phyloP scores from a whole-genome alignment of 2,113 vertebrate species.

The Fregata magnificens region DNA sequence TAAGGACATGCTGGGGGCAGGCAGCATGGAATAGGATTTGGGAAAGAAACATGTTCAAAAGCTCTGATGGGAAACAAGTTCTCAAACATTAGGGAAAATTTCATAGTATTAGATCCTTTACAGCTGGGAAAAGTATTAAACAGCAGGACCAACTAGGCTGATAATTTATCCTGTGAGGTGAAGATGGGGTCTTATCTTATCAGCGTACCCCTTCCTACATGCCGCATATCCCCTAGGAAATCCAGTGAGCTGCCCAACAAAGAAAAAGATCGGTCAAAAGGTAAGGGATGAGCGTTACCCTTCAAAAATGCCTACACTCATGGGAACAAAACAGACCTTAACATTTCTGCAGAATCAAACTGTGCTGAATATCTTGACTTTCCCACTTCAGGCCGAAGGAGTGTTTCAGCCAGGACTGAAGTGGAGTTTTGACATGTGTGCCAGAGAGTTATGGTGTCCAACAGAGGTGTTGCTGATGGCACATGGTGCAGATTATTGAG shows the following conservation, averaged over 20 bases:
- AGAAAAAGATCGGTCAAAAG: not conserved
- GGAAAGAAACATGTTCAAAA: not conserved
- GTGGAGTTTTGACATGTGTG: rapidly evolving
- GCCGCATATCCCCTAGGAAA: not conserved
- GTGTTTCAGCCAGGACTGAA: not conserved
- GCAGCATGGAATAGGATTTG: not conserved
- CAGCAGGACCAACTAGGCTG: not conserved
- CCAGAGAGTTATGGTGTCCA: not conserved
- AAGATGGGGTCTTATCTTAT: not conserved
- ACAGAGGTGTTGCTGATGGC: not conserved
- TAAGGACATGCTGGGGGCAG: not conserved
- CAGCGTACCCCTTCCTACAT: not conserved
- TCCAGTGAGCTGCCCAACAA: not conserved
- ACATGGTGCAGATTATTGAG: not conserved
- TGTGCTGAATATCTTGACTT: not conserved
- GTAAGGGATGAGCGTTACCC: not conserved
- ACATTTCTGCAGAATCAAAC: not conserved
- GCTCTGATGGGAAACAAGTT: not conserved
- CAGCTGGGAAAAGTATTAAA: not conserved
- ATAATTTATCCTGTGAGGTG: not conserved
- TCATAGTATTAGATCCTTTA: not conserved
- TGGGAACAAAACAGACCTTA: not conserved
- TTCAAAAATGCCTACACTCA: not conserved
- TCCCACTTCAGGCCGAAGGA: not conserved
- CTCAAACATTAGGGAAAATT: not conserved